Base-by-base conservation (phyloP, 2,797 vertebrate genomes). In the Neomorphus geoffroyi region DNA sequence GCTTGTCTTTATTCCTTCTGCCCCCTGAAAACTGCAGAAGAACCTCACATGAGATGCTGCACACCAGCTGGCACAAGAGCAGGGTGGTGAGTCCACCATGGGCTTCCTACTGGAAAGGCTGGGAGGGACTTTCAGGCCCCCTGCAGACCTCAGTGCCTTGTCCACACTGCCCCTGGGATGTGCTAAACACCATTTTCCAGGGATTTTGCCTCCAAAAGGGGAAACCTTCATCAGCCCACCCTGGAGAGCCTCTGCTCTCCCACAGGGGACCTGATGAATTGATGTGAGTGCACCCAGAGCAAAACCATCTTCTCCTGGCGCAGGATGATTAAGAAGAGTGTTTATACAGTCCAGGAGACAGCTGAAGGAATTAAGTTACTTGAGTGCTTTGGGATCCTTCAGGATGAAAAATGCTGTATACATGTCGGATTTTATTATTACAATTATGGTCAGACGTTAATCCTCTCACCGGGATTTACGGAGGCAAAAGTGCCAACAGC, bases 381-480 rank as follows among this genome's bases (percentile, higher is more conserved):
- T 18, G 46, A 92, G 51, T 56, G 71, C 66, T 92, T 95, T 66
- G 89, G 84, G 91, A 85, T 89, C 84, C 80, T 95, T 92, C 95
- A 92, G 67, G 66, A 93, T 93, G 89, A 94, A 95, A 94, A 94
- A 94, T 86, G 64, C 84, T 64, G 71, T 87, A 62, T 96, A 92
- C 71, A 82, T 26, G 78, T 89, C 4, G 2, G 81, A 41, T 94
- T 95, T 96, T 85, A 96, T 91, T 92, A 91, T 93, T 89, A 62
- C 94, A 93, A 89, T 80, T 86, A 85, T 74, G 95, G 92, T 85
- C 86, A 94, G 91, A 93, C 94, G 91, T 94, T 95, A 93, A 96
- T 92, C 91, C 58, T 60, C 58, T 80, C 87, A 70, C 78, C 35
- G 11, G 74, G 74, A 79, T 93, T 94, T 89, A 66, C 60, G 41